Evolutionary conservation across 2,113 vertebrate species (phyloP).

Genomic region (Eptatretus burgeri): DNA sequence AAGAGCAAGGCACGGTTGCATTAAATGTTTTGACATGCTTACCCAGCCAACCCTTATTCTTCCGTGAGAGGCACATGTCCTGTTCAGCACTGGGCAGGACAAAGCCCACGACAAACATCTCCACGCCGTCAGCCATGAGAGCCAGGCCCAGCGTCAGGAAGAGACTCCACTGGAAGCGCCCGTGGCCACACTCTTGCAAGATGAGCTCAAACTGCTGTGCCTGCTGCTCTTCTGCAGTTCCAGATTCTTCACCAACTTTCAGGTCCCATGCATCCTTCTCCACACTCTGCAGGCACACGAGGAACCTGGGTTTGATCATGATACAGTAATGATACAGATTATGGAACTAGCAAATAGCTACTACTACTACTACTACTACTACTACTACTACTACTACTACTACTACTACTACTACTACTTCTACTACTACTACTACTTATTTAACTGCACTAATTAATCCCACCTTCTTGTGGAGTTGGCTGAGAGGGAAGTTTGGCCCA

Average conservation of each 20-base stretch:
- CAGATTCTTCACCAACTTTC: no score
- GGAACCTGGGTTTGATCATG: constrained; percentile 23
- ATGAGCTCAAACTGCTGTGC: constrained; percentile 77
- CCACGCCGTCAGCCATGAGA: constrained; percentile 75
- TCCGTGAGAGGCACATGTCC: constrained; percentile 90
- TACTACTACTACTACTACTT: no score
- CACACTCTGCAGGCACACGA: constrained; percentile 26
- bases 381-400: no score
- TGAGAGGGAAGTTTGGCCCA: no score
- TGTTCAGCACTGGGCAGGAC: constrained; percentile 80
- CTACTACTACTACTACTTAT: no score
- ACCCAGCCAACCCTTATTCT: constrained; percentile 97
- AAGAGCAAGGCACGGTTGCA: no score
- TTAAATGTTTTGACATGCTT: constrained; percentile 15
- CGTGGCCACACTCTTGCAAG: constrained; percentile 76
- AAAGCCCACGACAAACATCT: constrained; percentile 86
- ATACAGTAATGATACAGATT: no score
- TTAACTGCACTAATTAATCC: no score
- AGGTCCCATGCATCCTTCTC: constrained; percentile 19
- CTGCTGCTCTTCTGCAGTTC: constrained; percentile 41
- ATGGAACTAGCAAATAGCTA: no score
- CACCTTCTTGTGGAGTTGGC: no score
- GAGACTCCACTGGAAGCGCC: constrained; percentile 85
- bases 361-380: no score
- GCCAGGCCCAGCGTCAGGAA: constrained; percentile 83